These are phyloP conservation scores for Drymonia ruficornis DNA, from an alignment of 2,888 invertebrate species.

Conservation along the genomic window DNA sequence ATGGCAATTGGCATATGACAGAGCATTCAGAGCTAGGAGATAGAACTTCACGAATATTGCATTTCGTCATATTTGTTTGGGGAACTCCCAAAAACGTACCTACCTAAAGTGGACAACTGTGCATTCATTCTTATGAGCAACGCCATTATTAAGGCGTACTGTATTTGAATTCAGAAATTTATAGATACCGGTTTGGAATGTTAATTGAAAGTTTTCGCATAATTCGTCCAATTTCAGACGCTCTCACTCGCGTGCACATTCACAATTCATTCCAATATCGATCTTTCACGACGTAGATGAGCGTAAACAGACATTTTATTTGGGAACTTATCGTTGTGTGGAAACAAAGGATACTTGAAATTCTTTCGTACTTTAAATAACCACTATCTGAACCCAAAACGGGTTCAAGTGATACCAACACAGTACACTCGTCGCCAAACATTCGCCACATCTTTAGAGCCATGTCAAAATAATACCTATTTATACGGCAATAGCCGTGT, in stretches of 20 bases:
- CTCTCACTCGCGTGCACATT: slow-evolving; percentile 40
- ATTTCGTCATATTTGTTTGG: not conserved
- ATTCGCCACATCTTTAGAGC: not conserved
- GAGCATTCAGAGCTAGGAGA: too few species aligned
- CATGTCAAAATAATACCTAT: not conserved
- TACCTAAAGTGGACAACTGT: not conserved
- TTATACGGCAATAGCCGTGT: slow-evolving; percentile 15
- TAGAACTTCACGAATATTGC: too few species aligned
- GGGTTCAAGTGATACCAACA: slow-evolving; percentile 1
- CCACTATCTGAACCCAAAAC: not conserved
- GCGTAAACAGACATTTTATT: not conserved
- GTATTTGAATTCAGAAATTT: not conserved
- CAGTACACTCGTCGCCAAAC: not conserved
- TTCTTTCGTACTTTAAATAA: not conserved
- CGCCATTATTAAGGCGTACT: not conserved
- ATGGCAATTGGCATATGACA: too few species aligned
- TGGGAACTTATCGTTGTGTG: not conserved
- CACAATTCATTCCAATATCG: slow-evolving; percentile 25
- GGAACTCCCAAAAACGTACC: not conserved
- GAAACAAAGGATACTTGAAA: not conserved
- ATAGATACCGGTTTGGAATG: not conserved
- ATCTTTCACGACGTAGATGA: slow-evolving; percentile 3
- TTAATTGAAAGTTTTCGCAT: slow-evolving; percentile 26
- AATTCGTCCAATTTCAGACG: slow-evolving; percentile 17
- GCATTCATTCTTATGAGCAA: not conserved